Base-by-base conservation (phyloP, 2,797 vertebrate species). In the Triplophysa yarkandensis region DNA sequence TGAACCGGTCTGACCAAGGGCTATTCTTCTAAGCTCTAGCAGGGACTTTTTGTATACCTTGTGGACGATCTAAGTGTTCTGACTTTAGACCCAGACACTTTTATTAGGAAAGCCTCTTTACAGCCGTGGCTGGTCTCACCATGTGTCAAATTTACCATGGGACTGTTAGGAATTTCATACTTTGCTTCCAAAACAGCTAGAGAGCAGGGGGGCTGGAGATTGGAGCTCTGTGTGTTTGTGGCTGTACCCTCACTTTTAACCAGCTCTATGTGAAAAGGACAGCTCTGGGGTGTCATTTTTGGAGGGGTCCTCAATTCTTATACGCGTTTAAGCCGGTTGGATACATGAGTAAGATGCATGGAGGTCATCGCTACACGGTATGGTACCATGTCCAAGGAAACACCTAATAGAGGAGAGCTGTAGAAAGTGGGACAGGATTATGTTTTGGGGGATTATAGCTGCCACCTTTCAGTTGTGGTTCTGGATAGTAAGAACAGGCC, bases 91-190 rank as follows among this genome's bases (percentile, higher is more conserved):
- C 70, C 4, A 30, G 13, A 69, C 1, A 50, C 39, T 52, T 30
- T 28, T 14, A 52, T 17, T 86, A 81, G 84, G 85, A 81, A 78
- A 76, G 82, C 71, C 73, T 80, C 67, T 81, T 77, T 80, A 82
- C 65, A 25, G 82, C 77, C 77, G 65, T 58, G 55, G 41, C 39
- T 70, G 84, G 86, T 87, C 84, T 86, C 80, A 84, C 82, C 83
- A 92, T 87, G 91, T 91, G 93, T 88, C 92, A 94, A 90, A 93
- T 95, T 92, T 91, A 93, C 92, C 93, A 91, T 88, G 76, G 84
- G 88, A 83, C 91, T 91, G 93, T 95, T 90, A 94, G 95, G 93
- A 94, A 96, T 96, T 96, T 96, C 95, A 92, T 94, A 92, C 91
- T 93, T 94, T 94, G 90, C 91, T 94, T 94, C 90, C 86, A 94